Percentiles rank a stretch among this genome's conserved stretches.
These are phyloP conservation scores for Sebastes matsubarae DNA, from an alignment of 2,797 vertebrate species.

Conservation along the genomic window DNA sequence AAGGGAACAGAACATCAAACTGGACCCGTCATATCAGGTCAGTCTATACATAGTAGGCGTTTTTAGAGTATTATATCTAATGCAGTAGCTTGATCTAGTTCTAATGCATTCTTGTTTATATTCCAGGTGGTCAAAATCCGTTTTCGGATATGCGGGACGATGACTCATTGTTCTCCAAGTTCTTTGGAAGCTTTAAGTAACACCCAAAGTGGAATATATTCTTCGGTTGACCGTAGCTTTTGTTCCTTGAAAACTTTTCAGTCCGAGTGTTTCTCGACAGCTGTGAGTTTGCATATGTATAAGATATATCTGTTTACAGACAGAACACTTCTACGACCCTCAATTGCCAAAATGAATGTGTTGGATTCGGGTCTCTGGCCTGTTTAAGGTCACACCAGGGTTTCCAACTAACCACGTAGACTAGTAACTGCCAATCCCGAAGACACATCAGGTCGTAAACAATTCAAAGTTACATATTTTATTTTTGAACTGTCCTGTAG, in stretches of 20 bases:
- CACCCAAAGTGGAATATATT: not conserved
- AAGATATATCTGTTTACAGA: not conserved
- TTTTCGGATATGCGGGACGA: constrained; percentile 76
- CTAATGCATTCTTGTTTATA: not conserved
- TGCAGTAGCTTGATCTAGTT: not conserved
- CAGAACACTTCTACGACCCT: not conserved
- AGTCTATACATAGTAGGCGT: not conserved
- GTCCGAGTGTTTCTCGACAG: not conserved
- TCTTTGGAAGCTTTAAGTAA: constrained; percentile 84
- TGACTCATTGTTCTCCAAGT: constrained; percentile 79
- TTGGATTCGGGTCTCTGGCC: not conserved
- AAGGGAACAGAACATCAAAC: constrained; percentile 55
- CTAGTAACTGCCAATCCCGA: constrained; percentile 2
- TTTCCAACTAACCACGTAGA: not conserved
- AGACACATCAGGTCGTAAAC: not conserved
- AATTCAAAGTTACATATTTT: constrained; percentile 35
- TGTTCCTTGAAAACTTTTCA: not conserved
- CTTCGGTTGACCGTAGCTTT: not conserved
- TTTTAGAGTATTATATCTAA: not conserved
- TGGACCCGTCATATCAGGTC: constrained; percentile 55
- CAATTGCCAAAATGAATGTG: constrained; percentile 40
- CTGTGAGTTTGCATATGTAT: constrained; percentile 9
- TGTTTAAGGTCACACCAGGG: not conserved
- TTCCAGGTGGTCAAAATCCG: constrained; percentile 62
- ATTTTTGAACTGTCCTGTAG: constrained; percentile 58